phyloP scores from a whole-genome alignment of 1,140 invertebrate genomes.

The Physella acuta region DNA sequence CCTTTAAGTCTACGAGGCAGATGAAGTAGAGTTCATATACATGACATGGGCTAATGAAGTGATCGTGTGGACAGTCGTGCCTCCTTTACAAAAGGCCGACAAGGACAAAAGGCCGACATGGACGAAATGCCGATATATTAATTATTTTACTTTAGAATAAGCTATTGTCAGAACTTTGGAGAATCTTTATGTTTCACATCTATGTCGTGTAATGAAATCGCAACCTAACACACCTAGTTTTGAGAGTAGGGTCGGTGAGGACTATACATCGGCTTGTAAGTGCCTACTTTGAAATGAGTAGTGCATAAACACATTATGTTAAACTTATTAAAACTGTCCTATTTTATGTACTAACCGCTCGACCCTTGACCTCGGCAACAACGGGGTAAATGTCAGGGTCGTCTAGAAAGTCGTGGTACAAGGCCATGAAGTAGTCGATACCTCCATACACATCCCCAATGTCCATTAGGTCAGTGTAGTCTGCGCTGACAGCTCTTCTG shows the following conservation, averaged over 20 bases:
- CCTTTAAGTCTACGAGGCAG: no score
- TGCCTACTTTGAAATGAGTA: not conserved
- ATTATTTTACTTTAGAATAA: no score
- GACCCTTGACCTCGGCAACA: not conserved
- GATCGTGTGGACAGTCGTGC: no score
- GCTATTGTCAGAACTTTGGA: no score
- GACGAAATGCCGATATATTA: no score
- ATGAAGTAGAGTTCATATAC: no score
- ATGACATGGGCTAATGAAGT: no score
- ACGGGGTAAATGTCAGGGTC: not conserved
- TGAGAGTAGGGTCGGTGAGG: not conserved
- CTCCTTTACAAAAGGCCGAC: no score
- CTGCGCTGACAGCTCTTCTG: not conserved
- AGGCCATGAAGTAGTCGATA: not conserved
- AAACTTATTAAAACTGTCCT: not conserved
- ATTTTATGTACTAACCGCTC: conserved; percentile 9
- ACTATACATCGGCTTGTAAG: not conserved
- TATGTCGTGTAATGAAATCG: no score
- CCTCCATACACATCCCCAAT: conserved; percentile 11
- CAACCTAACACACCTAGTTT: no score
- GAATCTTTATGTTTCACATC: no score
- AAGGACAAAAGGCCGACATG: no score
- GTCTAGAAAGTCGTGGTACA: not conserved
- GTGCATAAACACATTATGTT: not conserved
- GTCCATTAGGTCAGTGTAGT: not conserved